Evolutionary conservation across 2,113 vertebrate genomes (phyloP), one percentile per base, ranked within the genome.

Genomic region (Donacobius atricapilla): DNA sequence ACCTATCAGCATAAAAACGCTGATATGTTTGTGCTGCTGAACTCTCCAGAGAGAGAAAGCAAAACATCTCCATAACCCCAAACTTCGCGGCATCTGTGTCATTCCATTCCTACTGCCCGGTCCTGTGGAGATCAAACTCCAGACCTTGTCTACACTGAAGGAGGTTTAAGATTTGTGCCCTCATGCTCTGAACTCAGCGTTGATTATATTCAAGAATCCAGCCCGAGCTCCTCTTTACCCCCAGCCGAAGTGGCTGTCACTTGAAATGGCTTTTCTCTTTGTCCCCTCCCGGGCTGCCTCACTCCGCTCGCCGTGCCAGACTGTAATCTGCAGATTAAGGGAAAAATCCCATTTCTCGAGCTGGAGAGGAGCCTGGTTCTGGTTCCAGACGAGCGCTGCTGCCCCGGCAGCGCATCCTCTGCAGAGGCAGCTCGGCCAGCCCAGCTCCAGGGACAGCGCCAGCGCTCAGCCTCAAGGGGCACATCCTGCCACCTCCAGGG

Each of bases 1-100:
- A 87, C 73, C 63, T 61, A 56, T 48, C 81, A 85, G 35, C 85
- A 53, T 15, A 76, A 72, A 95, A 79, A 90, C 45, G 53, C 37
- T 79, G 47, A 44, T 33, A 6, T n/a, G 51, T 31, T 71, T 79
- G 56, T 44, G 57, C 81, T 91, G 87, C 53, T 76, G 61, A 92
- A 48, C 25, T 50, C n/a, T 69, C n/a, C n/a, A n/a, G n/a, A n/a
- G n/a, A n/a, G n/a, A n/a, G n/a, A n/a, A 69, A 87, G 82, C 51
- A 84, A 50, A 72, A n/a, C 56, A 18, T 15, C 45, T 20, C 18
- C 44, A 44, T 13, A 37, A 83, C 48, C 85, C 68, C 31, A 3
- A 72, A 42, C 71, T 50, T 30, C 0, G 2, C 66, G 61, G 8
- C 6, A 10, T n/a, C 56, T 44, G 15, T 68, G 76, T 5, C 18